Base-by-base conservation (phyloP, 2,888 invertebrate species). In the Keiferia lycopersicella region DNA sequence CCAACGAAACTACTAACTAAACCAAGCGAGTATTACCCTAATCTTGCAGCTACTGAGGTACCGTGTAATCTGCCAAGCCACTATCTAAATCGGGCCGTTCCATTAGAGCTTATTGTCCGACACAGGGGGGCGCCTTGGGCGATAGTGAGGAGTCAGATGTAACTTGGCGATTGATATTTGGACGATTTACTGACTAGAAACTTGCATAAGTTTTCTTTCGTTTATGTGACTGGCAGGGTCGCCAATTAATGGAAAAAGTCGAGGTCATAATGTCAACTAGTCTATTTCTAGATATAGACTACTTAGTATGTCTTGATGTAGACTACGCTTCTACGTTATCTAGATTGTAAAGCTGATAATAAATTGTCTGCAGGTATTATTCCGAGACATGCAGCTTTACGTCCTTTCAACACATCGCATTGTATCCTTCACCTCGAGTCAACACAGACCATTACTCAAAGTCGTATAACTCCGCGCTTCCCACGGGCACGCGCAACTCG, bases 71-170 rank as follows among this genome's bases (percentile, higher is more conserved):
- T 62, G 50, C 59, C 34, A 41, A 64, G 51, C 63, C 64, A 57
- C 61, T 68, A 67, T 66, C 67, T 64, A 65, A 68, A 67, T 67
- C 66, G 67, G 61, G 61, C 56, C 57, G 64, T 64, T 68, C 69
- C 71, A 71, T 71, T 71, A 68, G 66, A 62, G 66, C 61, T 62
- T 62, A 62, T 56, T 41, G 61, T 61, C 51, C 6, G 38, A 61
- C 51, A 53, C 22, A 22, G 22, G 22, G 51, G 51, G 22, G 51
- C 10, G 12, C 12, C 14, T 3, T 2, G 14, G 26, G 45, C n/a
- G 2, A 26, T 53, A 53, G 51, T 22, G 26, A 26, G 51, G 26
- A 26, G 26, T 53, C 0, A 11, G 22, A 22, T 18, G 51, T 10
- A 11, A 11, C 51, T 22, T 11, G 10, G 26, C 7, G 51, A 53